Base-by-base conservation (phyloP, 2,888 invertebrate genomes). In the Phlogophora meticulosa region DNA sequence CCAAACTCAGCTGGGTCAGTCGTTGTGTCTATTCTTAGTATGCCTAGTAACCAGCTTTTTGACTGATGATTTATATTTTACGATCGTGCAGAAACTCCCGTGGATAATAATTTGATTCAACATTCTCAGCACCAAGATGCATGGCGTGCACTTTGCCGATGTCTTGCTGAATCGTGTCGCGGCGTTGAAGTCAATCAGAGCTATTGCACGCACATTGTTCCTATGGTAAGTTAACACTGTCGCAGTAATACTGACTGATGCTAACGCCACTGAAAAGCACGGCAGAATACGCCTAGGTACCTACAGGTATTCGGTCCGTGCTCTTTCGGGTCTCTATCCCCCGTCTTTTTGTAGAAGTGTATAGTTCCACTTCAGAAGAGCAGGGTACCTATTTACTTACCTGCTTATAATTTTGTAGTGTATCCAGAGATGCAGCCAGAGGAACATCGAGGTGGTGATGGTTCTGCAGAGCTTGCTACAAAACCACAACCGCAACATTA, bases 111-210 rank as follows among this genome's bases (percentile, higher is more conserved):
- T 56, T 43, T 15, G 17, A 38, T 38, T 51, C 15, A 7, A 34
- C 7, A 46, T 57, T 85, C 81, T 49, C 80, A 95, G 95, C 86
- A 88, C 65, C 89, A 90, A 72, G 93, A 93, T 42, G 90, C 90
- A 7, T 94, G 92, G 94, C 87, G 83, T 46, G 89, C 93, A 0
- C 87, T 95, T 9, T 95, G 95, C 75, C 88, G 86, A 11, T 90
- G 94, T 71, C 83, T 95, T 4, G 87, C 91, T 11, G 91, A 92
- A 67, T 81, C 87, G 7, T 95, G 94, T 68, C 80, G 83, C 3
- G 86, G 84, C 24, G 85, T 82, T 9, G 80, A 88, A 60, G 72
- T 76, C 0, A 95, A 94, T 78, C 94, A 95, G 81, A 89, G 83
- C 32, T 90, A 88, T 62, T 93, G 94, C 74, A 88, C 92, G 1